Evolutionary conservation across 2,113 vertebrate genomes (phyloP), one percentile per base, ranked within the genome.

Genomic region (Fulmarus glacialis): DNA sequence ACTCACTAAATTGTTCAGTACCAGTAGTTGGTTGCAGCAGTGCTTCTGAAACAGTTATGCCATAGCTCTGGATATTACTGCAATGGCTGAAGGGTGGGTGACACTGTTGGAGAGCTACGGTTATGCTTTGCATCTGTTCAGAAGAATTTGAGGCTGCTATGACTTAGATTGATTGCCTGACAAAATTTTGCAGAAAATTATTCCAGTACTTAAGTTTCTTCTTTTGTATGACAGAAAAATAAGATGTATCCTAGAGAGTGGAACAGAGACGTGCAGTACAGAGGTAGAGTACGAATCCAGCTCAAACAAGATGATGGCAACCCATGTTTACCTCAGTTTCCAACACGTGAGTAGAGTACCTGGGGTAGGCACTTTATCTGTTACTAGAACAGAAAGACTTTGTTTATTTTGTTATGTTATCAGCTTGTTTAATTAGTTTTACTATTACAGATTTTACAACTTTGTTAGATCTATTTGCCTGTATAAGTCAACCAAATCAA

Each of bases 181-280:
- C 40, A 24, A 5, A 5, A 24, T 36, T 47, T 74, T 52, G 34
- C 43, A 85, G 56, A 59, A 70, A 59, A 38, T n/a, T 38, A n/a
- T 58, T 74, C 36, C 22, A 20, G 19, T 68, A 34, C 26, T 73
- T 63, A 50, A n/a, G 11, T 81, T 81, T 79, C 11, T 84, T 6
- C 9, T 93, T 82, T 67, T 71, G 40, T 63, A 15, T 95, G 19
- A 81, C 95, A 98, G 94, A 98, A 99, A 98, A 99, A 99, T 96
- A 99, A 99, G 96, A 98, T 99, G 98, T 99, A 99, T 94, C 99
- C 99, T 56, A 98, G 99, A 70, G 99, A 99, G 92, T 99, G 99
- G 99, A 99, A 99, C 98, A 97, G 99, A 93, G 99, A 99, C 13
- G 91, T 98, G 29, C 99, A 99, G 89, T 99, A 99, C 96, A 98